These are phyloP conservation scores for Xenopus tropicalis DNA, from an alignment of 2,113 vertebrate species.

Conservation along the genomic window UCB_Xtro_10.0 CM004443.2:117676501-117677000, in stretches of 20 bases:
- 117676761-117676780: constrained; percentile 29
- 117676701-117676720: constrained; percentile 50
- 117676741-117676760: constrained; percentile 42
- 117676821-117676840: constrained; percentile 12
- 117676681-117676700: constrained; percentile 40
- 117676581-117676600: too few species aligned
- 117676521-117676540: too few species aligned
- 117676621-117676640: not conserved
- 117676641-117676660: constrained; percentile 9
- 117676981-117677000: too few species aligned
- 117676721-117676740: constrained; percentile 44
- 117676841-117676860: constrained; percentile 11
- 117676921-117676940: too few species aligned
- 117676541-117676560: too few species aligned
- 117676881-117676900: not conserved
- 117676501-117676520: too few species aligned
- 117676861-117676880: constrained; percentile 16
- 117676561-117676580: too few species aligned
- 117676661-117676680: constrained; percentile 29
- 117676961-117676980: too few species aligned
- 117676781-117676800: constrained; percentile 38
- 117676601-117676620: not conserved
- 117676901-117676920: not conserved
- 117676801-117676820: constrained; percentile 40
- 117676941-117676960: too few species aligned